Percentiles rank a stretch among this genome's conserved stretches.
Conservation (phyloP, 2,888 invertebrate genomes). For the Melikaiella ostensackeni region DNA sequence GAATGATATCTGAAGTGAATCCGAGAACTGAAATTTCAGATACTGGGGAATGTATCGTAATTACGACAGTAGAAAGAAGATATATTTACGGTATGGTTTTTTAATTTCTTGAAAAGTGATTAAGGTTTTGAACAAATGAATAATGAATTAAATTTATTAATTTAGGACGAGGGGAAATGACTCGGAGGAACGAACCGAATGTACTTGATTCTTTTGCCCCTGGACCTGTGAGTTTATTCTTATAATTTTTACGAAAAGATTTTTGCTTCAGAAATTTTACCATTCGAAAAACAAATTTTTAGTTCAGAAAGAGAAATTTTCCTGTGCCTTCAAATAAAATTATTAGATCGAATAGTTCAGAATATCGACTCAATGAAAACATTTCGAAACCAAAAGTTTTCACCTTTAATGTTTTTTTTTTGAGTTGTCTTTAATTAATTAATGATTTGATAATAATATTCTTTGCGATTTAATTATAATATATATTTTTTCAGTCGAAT, state of each 20-base stretch:
- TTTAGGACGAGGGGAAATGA: not conserved
- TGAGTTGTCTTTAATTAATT: too few relatives aligned
- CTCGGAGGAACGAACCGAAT: not conserved
- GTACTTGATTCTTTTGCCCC: not conserved
- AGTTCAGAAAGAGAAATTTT: too few relatives aligned
- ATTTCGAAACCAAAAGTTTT: too few relatives aligned
- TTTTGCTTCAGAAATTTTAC: not conserved
- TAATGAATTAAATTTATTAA: not conserved
- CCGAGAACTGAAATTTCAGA: not conserved
- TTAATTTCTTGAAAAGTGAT: not conserved
- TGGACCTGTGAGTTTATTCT: slow-evolving; percentile 1
- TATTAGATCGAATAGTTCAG: too few relatives aligned
- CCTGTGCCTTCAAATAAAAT: too few relatives aligned
- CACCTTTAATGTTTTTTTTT: too few relatives aligned
- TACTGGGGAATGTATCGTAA: not conserved
- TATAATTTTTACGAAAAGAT: not conserved
- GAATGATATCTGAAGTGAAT: not conserved
- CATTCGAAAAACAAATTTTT: not conserved
- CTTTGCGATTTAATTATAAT: not conserved
- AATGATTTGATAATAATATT: not conserved
- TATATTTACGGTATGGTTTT: not conserved
- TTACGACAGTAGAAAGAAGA: slow-evolving; percentile 1
- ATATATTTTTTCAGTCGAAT: not conserved
- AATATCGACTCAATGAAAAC: too few relatives aligned
- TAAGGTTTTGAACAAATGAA: not conserved